Evolutionary conservation across 2,888 invertebrate species (phyloP), one percentile per base, ranked within the genome.

Genomic region (Fabriciana adippe): DNA sequence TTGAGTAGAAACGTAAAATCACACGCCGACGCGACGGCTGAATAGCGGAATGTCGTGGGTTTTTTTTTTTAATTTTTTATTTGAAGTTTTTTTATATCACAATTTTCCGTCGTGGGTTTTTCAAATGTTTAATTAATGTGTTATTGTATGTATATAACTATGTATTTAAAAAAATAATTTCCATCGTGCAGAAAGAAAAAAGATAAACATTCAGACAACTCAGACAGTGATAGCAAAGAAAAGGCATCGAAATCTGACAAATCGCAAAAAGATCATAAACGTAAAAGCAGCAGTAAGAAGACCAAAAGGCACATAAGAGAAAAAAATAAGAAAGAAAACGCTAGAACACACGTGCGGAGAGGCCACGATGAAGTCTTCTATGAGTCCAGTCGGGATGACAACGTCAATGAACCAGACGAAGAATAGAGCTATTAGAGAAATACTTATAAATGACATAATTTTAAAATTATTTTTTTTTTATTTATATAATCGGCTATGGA

Each of bases 331-430:
- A 65, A 50, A n/a, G 16, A 2, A 6, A 41, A 50, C 13, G 35
- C 54, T 8, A 53, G 26, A 16, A 47, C 59, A 13, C 50, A 26
- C 1, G 55, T 50, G 1, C n/a, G 53, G 0, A 63, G 66, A 60
- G 68, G 56, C 13, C 51, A 56, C 57, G 79, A 77, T 0, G 83
- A 82, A 4, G 78, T 80, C 0, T 82, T 86, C 55, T 90, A 90
- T 48, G 88, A 89, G 69, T 91, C 91, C n/a, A 91, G 89, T 73
- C 77, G 79, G 41, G 90, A 91, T 21, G 89, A 89, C 1, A 85
- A 87, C 71, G 89, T 91, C 2, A 91, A 90, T 71, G 89, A 90
- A 64, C 90, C 90, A 2, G 84, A 81, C 1, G 82, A 83, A 18
- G 78, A 82, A 71, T 84, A 83, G 57, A 35, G 14, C 2, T n/a